These are phyloP conservation scores for Zhuqinia jingwanae DNA, from an alignment of 2,888 invertebrate species.

Conservation along the genomic window DNA sequence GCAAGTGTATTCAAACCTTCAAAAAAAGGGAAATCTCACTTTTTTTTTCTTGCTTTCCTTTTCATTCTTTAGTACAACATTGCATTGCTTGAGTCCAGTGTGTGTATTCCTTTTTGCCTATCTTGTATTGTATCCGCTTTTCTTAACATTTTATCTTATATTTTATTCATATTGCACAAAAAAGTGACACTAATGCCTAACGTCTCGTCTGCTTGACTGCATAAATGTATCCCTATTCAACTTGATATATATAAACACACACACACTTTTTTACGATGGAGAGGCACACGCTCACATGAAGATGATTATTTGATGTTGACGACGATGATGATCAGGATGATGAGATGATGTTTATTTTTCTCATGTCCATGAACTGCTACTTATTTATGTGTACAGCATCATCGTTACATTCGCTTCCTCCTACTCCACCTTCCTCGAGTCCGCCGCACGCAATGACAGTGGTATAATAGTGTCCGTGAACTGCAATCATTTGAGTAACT, in stretches of 20 bases:
- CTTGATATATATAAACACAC: too few relatives aligned
- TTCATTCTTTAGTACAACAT: background rate
- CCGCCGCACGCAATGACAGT: conserved; percentile 5
- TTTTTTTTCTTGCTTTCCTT: background rate
- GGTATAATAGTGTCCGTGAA: conserved; percentile 10
- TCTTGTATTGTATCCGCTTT: background rate
- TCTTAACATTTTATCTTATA: conserved; percentile 9
- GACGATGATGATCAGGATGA: conserved; percentile 20
- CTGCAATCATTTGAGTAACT: conserved; percentile 13
- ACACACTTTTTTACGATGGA: too few relatives aligned
- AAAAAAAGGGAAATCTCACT: background rate
- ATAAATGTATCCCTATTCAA: background rate
- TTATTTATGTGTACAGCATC: background rate
- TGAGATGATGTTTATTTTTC: conserved; percentile 9
- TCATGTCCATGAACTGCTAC: conserved; percentile 6
- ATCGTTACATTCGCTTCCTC: background rate
- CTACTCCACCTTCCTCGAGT: background rate
- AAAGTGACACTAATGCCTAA: background rate
- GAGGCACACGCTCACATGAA: too few relatives aligned
- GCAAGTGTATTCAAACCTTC: background rate
- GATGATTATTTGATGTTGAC: background rate
- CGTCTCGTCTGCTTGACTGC: background rate
- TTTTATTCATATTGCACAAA: conserved; percentile 28
- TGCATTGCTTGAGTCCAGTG: background rate
- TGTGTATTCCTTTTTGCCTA: background rate